Conservation (phyloP, 92 coral and sea anemone species). For the Isaurus tuberculatus region DNA sequence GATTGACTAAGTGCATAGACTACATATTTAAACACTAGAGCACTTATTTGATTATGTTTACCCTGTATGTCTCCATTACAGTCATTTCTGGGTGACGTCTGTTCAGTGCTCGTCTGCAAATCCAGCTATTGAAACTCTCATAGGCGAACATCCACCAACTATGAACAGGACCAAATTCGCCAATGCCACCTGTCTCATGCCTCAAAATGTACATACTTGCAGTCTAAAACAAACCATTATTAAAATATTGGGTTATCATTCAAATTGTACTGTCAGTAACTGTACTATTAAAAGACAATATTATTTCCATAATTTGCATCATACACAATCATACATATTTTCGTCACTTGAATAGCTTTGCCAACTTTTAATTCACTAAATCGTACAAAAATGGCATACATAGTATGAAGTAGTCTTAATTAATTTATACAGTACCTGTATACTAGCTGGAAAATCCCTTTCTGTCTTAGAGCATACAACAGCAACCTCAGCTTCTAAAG, state of each 20-base stretch:
- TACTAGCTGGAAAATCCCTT: conserved; percentile 13
- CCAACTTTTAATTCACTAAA: neutral
- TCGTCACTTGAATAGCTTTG: neutral
- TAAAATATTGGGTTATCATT: too few species aligned
- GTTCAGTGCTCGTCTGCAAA: neutral
- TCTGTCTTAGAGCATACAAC: conserved; percentile 23
- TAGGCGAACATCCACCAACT: conserved; percentile 5
- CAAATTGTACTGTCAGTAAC: too few species aligned
- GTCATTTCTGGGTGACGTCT: neutral
- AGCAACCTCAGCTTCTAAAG: neutral
- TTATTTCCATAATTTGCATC: neutral
- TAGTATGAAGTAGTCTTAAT: neutral
- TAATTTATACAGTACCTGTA: conserved; percentile 2
- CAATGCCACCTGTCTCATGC: neutral
- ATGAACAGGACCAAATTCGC: neutral
- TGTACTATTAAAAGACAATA: too few species aligned
- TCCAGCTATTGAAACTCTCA: conserved; percentile 15
- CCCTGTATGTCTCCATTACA: conserved; percentile 14
- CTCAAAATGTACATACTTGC: neutral
- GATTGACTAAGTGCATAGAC: neutral
- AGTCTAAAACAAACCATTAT: neutral
- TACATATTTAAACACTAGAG: neutral
- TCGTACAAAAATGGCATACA: conserved; percentile 2
- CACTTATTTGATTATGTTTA: neutral
- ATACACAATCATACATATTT: neutral